Evolutionary conservation across 1,140 invertebrate species (phyloP).

Genomic region (Cataglyphis hispanica): DNA sequence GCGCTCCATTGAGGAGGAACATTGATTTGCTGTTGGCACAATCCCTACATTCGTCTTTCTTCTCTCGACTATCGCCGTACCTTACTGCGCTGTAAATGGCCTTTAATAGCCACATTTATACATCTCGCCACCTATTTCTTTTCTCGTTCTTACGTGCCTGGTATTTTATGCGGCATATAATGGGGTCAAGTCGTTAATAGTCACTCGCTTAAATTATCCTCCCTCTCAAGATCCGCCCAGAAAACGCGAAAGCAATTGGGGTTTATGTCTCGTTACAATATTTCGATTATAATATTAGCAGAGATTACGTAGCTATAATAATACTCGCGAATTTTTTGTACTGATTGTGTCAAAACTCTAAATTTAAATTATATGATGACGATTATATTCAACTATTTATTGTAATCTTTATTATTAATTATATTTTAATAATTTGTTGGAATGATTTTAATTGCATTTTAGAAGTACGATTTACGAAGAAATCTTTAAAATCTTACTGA

Average conservation of each 20-base stretch:
- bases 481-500: neutral
- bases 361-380: neutral
- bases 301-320: neutral
- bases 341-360: neutral
- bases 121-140: slow-evolving; percentile 38
- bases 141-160: slow-evolving; percentile 32
- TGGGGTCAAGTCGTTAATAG: slow-evolving; percentile 48
- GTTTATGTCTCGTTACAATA: neutral
- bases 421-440: neutral
- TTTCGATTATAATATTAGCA: neutral
- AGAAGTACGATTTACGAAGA: neutral
- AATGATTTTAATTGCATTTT: neutral
- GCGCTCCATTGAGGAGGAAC: slow-evolving; percentile 66
- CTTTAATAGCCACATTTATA: slow-evolving; percentile 54
- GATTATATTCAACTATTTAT: neutral
- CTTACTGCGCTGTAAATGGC: slow-evolving; percentile 46
- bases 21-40: slow-evolving; percentile 50
- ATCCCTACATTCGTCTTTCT: slow-evolving; percentile 25
- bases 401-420: neutral
- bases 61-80: neutral
- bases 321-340: neutral
- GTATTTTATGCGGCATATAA: slow-evolving; percentile 31
- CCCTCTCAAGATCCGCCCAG: neutral
- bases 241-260: slow-evolving; percentile 27
- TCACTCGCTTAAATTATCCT: slow-evolving; percentile 4